A percentile compares a stretch with the other conserved stretches of the same genome.
phyloP scores from a whole-genome alignment of 2,888 invertebrate genomes.

The Lasiommata megera region DNA sequence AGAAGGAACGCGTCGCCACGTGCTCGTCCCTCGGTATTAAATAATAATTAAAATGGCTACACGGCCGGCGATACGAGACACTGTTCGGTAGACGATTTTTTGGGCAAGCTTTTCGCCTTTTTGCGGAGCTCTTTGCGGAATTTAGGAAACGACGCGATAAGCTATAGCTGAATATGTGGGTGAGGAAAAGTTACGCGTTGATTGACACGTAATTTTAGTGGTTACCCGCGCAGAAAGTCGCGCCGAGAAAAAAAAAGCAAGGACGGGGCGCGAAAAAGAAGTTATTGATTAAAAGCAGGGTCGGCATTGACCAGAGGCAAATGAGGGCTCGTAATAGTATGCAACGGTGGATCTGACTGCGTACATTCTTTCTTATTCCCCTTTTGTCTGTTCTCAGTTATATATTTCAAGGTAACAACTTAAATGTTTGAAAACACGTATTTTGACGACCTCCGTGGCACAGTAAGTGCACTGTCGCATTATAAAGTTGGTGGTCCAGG shows the following conservation, averaged over 20 bases:
- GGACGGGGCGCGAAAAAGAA: constrained; percentile 79
- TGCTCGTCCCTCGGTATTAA: constrained; percentile 80
- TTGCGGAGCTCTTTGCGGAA: constrained; percentile 73
- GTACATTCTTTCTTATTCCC: constrained; percentile 10
- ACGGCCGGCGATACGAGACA: constrained; percentile 77
- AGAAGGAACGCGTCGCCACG: constrained; percentile 70
- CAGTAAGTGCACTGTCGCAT: no score
- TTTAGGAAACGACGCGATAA: constrained; percentile 61
- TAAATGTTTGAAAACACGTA: no score
- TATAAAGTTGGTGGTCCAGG: no score
- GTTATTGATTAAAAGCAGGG: constrained; percentile 79
- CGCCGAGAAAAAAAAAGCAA: constrained; percentile 79
- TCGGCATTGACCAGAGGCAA: constrained; percentile 81
- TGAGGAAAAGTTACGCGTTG: constrained; percentile 52
- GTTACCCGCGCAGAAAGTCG: constrained; percentile 78
- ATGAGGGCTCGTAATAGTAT: constrained; percentile 80
- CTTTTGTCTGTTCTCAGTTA: background rate
- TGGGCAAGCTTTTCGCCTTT: constrained; percentile 74
- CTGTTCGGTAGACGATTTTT: constrained; percentile 79
- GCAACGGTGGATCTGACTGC: constrained; percentile 56
- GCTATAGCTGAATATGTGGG: constrained; percentile 42
- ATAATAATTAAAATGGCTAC: constrained; percentile 82
- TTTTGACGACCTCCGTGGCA: no score
- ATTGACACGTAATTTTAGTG: constrained; percentile 72
- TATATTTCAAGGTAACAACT: no score